These are phyloP conservation scores for Caenorhabditis angaria DNA, from an alignment of 2,888 invertebrate genomes.

Conservation along the genomic window DNA sequence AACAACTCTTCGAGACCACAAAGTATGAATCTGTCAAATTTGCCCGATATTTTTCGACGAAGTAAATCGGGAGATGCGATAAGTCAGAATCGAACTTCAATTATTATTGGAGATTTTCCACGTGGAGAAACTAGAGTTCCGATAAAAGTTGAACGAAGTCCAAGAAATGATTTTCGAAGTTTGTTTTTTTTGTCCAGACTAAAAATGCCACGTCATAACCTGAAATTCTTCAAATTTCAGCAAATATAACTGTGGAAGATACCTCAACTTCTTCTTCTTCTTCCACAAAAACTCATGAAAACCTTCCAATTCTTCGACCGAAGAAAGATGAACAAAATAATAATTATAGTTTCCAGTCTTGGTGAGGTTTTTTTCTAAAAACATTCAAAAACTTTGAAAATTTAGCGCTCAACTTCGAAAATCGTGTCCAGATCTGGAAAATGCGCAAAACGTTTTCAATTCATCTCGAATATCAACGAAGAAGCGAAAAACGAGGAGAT, in stretches of 20 bases:
- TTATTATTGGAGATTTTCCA: background rate
- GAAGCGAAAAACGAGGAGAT: constrained; percentile 31
- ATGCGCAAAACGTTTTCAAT: constrained; percentile 26
- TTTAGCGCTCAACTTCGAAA: constrained; percentile 49
- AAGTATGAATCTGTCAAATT: constrained; percentile 49
- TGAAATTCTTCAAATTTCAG: constrained; percentile 20
- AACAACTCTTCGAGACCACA: constrained; percentile 36
- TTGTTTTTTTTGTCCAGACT: constrained; percentile 7
- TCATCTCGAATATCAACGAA: constrained; percentile 40
- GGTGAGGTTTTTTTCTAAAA: constrained; percentile 13
- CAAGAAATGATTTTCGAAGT: constrained; percentile 38
- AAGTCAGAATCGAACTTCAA: constrained; percentile 10
- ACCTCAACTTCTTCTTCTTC: no score
- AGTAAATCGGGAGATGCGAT: constrained; percentile 27
- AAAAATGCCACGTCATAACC: no score
- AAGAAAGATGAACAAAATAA: constrained; percentile 11
- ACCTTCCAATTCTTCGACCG: constrained; percentile 19
- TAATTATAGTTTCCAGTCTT: constrained; percentile 35
- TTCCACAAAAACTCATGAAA: constrained; percentile 10
- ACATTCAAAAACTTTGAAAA: background rate
- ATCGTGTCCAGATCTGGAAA: constrained; percentile 54
- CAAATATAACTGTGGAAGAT: constrained; percentile 45
- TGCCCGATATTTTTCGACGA: constrained; percentile 6
- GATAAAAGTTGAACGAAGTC: constrained; percentile 35
- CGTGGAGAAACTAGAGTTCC: constrained; percentile 24